Evolutionary conservation across 1,140 invertebrate genomes (phyloP), one percentile per base, ranked within the genome.

Genomic region (Aphelinus atriplicis): DNA sequence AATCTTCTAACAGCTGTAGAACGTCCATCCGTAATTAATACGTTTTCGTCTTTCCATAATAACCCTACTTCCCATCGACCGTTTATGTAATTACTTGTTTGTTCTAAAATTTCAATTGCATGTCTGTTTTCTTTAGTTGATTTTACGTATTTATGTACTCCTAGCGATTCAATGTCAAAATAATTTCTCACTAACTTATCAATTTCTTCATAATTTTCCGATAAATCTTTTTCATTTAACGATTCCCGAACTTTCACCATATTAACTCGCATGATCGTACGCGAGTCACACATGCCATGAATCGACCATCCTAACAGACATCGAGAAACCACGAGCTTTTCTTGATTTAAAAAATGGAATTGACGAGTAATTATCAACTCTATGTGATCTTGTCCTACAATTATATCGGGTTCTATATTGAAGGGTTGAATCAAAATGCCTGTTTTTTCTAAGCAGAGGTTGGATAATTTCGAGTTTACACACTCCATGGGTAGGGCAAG

Each of bases 11-110:
- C 7, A 3, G 75, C 75, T 3, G 10, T 65, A 42, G 9, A 6
- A 50, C 66, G 62, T 26, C 50, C 73, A 7, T 65, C 61, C 1
- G 68, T 53, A 7, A 71, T 47, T 2, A 47, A 2, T 9, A 51
- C 48, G 1, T 64, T 3, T 10, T 77, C 70, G 1, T 47, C 43
- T 47, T 65, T 75, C 77, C 75, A 78, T 2, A 78, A 51, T 3
- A 79, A 53, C 1, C 78, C 77, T 45, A 77, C 77, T 60, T 79
- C 64, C 76, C 76, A 79, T 3, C 4, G 10, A 7, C 55, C 53
- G 42, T 57, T 56, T 3, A 64, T 10, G 7, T 47, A 64, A 6
- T 5, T 7, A 50, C 61, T 65, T 2, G 62, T 70, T 1, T 47
- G 47, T 63, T 73, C 53, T 47, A 66, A 57, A 5, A 73, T 73